Conservation (phyloP, 1,140 invertebrate genomes). For the Adoxophyes honmai region DNA sequence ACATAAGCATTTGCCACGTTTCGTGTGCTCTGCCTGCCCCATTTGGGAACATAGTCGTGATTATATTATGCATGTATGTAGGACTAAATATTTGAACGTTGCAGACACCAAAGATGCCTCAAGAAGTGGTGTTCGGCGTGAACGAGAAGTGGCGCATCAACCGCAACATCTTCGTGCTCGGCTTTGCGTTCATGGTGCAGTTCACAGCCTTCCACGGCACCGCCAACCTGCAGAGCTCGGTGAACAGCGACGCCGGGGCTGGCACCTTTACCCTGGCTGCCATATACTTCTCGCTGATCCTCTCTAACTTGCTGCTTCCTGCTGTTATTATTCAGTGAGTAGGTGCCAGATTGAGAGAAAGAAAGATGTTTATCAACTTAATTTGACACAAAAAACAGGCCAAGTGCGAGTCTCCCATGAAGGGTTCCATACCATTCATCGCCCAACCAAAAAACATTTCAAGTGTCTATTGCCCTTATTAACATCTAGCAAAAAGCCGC, state of each 20-base stretch:
- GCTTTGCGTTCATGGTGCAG: slow-evolving; percentile 88
- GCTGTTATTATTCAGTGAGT: slow-evolving; percentile 84
- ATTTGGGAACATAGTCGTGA: too few relatives aligned
- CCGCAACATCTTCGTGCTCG: slow-evolving; percentile 85
- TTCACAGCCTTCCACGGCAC: slow-evolving; percentile 91
- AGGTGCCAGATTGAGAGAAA: too few relatives aligned
- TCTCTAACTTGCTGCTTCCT: slow-evolving; percentile 90
- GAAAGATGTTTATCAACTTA: too few relatives aligned
- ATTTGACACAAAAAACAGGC: too few relatives aligned
- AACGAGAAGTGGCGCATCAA: slow-evolving; percentile 82
- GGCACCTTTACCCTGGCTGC: slow-evolving; percentile 85
- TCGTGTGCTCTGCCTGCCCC: too few relatives aligned
- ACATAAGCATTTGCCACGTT: too few relatives aligned
- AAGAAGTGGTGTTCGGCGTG: slow-evolving; percentile 51
- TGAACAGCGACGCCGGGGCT: slow-evolving; percentile 82
- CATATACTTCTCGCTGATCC: slow-evolving; percentile 88
- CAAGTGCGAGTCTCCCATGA: too few relatives aligned
- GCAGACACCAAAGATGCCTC: slow-evolving; percentile 38
- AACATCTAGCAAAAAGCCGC: too few relatives aligned
- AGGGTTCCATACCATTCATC: too few relatives aligned
- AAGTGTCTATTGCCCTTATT: too few relatives aligned
- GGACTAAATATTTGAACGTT: slow-evolving; percentile 5
- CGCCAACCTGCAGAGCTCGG: slow-evolving; percentile 87
- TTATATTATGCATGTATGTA: too few relatives aligned
- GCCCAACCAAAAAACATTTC: too few relatives aligned